These are phyloP conservation scores for Heterochromis multidens DNA, from an alignment of 2,113 vertebrate genomes.

Conservation along the genomic window DNA sequence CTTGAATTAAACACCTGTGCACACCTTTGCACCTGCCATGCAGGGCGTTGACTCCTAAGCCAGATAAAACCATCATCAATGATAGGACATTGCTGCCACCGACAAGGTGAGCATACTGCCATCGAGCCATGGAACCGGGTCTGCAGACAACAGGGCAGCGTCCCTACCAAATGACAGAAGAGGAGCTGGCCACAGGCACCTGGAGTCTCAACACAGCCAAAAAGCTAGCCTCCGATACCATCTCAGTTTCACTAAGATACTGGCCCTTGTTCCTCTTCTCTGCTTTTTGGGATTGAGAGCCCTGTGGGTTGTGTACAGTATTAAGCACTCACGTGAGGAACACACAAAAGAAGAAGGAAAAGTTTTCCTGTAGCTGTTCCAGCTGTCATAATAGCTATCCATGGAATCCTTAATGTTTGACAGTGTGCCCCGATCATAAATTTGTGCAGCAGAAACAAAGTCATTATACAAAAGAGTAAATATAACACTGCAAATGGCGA, in stretches of 20 bases:
- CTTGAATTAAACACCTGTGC: neutral
- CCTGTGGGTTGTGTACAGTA: neutral
- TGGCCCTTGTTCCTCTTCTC: neutral
- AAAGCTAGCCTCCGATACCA: neutral
- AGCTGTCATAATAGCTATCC: neutral
- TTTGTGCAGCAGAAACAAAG: neutral
- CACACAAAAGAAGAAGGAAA: neutral
- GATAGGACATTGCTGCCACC: neutral
- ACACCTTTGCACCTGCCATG: neutral
- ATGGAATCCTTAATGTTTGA: neutral
- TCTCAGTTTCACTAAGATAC: neutral
- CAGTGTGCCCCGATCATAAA: neutral
- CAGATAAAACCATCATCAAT: neutral
- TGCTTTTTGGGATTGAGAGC: too few species aligned
- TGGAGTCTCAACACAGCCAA: neutral
- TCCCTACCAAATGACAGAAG: neutral
- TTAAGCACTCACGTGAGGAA: neutral
- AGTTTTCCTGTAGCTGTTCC: neutral
- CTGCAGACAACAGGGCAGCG: neutral
- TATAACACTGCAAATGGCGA: neutral
- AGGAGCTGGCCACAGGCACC: neutral
- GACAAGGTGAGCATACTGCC: neutral
- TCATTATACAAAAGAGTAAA: neutral
- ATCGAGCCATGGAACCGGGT: neutral
- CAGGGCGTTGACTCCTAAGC: neutral